phyloP scores from a whole-genome alignment of 2,888 invertebrate species.

The Watsonalla binaria region DNA sequence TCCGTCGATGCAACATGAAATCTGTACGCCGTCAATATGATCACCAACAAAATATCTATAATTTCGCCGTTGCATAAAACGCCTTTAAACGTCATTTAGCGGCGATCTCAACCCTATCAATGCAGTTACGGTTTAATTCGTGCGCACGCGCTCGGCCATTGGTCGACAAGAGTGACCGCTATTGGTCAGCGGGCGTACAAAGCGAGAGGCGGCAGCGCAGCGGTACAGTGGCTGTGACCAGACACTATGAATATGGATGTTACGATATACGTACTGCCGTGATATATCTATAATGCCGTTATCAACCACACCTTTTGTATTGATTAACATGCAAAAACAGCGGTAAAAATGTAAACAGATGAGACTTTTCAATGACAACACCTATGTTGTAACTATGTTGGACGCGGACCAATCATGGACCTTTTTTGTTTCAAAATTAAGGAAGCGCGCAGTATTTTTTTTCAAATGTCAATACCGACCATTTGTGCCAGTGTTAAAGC shows the following conservation, averaged over 20 bases:
- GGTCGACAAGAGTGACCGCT: conserved; percentile 40
- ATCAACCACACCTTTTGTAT: too few species aligned
- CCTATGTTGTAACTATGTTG: too few species aligned
- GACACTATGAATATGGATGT: conserved; percentile 65
- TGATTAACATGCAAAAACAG: too few species aligned
- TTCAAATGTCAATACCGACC: too few species aligned
- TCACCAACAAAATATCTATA: neutral
- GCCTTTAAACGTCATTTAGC: neutral
- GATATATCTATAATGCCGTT: too few species aligned
- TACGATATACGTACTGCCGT: conserved; percentile 8
- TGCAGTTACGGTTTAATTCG: conserved; percentile 60
- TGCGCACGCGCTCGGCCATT: conserved; percentile 60
- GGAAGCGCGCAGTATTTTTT: too few species aligned
- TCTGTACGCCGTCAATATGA: neutral
- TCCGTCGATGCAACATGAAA: too few species aligned
- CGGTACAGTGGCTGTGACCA: conserved; percentile 57
- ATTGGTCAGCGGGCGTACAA: conserved; percentile 62
- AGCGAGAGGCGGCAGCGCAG: conserved; percentile 65
- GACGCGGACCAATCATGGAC: too few species aligned
- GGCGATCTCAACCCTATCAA: conserved; percentile 53
- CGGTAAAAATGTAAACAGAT: too few species aligned
- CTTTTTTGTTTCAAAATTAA: too few species aligned
- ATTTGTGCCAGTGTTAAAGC: too few species aligned
- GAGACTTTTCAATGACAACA: too few species aligned
- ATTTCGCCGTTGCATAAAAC: neutral